Evolutionary conservation across 2,113 vertebrate species (phyloP).

Genomic region (Pseudopipra pipra): DNA sequence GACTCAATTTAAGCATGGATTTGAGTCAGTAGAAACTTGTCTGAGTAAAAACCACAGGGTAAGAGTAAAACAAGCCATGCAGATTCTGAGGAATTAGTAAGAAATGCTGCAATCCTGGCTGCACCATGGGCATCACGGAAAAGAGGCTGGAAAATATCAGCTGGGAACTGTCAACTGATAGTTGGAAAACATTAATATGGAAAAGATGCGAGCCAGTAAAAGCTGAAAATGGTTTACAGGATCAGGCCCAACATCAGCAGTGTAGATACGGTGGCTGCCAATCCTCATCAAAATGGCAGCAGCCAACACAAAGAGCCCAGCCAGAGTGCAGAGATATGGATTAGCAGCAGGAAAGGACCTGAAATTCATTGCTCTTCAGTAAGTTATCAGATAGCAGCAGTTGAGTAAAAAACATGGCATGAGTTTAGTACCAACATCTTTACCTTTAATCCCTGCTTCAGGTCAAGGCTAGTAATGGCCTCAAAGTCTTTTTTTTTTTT

Average conservation of each 20-base stretch:
- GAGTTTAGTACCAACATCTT: neutral
- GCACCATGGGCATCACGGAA: neutral
- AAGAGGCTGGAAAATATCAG: neutral
- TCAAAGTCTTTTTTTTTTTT: neutral
- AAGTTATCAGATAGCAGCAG: neutral
- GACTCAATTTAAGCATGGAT: neutral
- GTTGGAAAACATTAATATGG: neutral
- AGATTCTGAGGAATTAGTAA: neutral
- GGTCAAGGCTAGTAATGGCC: neutral
- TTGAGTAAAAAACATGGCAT: rapidly evolving
- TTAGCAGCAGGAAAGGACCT: neutral
- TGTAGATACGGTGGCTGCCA: neutral
- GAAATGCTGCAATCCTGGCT: neutral
- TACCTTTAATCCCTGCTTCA: neutral
- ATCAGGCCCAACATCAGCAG: neutral
- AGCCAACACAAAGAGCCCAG: neutral
- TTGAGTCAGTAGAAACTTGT: slow-evolving; percentile 41
- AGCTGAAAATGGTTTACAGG: neutral
- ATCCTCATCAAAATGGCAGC: neutral
- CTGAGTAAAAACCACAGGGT: slow-evolving; percentile 3
- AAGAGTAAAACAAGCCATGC: neutral
- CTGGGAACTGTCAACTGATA: too few relatives aligned
- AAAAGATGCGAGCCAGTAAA: neutral
- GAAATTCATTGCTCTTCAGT: neutral
- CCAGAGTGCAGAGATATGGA: neutral